Percentiles rank a stretch among this genome's conserved stretches.
phyloP scores from a whole-genome alignment of 2,888 invertebrate genomes.

The Macaria notata region DNA sequence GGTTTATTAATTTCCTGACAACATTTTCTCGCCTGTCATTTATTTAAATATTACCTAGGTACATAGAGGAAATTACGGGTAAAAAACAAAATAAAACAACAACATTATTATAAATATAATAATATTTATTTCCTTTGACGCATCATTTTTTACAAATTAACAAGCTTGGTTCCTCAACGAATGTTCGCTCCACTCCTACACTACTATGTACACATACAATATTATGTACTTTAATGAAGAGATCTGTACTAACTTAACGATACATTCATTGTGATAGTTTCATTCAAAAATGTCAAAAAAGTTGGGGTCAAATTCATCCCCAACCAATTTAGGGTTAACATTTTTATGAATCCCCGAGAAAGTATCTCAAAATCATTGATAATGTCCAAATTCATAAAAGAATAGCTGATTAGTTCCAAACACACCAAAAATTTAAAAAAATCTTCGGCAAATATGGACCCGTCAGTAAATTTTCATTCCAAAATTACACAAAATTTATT shows the following conservation, averaged over 20 bases:
- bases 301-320: background rate
- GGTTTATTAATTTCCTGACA: no score
- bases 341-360: no score
- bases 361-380: no score
- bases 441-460: no score
- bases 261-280: slow-evolving; percentile 11
- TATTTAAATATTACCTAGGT: no score
- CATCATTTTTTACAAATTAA: slow-evolving; percentile 59
- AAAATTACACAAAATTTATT: no score
- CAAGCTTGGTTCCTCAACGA: slow-evolving; percentile 55
- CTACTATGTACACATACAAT: slow-evolving; percentile 41
- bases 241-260: slow-evolving; percentile 26
- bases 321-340: background rate
- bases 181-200: slow-evolving; percentile 31
- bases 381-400: no score
- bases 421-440: no score
- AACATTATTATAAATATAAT: slow-evolving; percentile 70
- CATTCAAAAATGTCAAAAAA: background rate
- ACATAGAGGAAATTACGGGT: background rate
- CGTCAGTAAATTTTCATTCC: no score
- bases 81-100: slow-evolving; percentile 27
- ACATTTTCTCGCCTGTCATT: no score
- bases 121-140: slow-evolving; percentile 66
- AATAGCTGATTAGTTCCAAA: no score
- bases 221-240: slow-evolving; percentile 42